Conservation (phyloP, 2,797 vertebrate species). For the Hypotaenidia philippensis region DNA sequence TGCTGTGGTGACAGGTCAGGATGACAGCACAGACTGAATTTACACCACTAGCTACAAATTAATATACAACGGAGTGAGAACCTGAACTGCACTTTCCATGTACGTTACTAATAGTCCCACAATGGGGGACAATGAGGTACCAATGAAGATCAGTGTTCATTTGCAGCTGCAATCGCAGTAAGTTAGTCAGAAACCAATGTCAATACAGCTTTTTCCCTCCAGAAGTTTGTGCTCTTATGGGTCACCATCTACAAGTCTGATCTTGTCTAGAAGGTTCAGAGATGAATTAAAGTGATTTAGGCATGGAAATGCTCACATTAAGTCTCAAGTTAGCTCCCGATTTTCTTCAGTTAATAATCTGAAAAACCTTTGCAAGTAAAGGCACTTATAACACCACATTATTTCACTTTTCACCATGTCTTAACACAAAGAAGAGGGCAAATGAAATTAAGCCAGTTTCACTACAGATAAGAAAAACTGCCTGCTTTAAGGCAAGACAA, state of each 20-base stretch:
- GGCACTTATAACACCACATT: background rate
- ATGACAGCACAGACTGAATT: background rate
- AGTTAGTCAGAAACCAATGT: background rate
- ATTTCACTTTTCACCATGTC: background rate
- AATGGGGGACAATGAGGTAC: background rate
- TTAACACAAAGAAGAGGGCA: background rate
- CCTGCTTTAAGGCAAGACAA: background rate
- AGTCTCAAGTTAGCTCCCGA: background rate
- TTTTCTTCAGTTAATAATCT: background rate
- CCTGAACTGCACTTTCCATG: background rate
- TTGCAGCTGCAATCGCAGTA: background rate
- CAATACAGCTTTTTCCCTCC: background rate
- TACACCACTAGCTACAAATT: background rate
- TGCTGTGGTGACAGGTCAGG: background rate
- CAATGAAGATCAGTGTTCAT: background rate
- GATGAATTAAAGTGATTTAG: background rate
- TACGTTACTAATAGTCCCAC: background rate
- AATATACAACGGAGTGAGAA: rapidly evolving
- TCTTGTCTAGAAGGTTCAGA: background rate
- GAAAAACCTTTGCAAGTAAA: background rate
- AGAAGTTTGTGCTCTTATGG: background rate
- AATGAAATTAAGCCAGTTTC: background rate
- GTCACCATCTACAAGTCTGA: background rate
- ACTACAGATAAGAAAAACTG: background rate
- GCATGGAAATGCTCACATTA: background rate